A percentile compares a stretch with the other conserved stretches of the same genome.
These are phyloP conservation scores for Perithous albicinctus DNA, from an alignment of 2,888 invertebrate genomes.

Conservation along the genomic window DNA sequence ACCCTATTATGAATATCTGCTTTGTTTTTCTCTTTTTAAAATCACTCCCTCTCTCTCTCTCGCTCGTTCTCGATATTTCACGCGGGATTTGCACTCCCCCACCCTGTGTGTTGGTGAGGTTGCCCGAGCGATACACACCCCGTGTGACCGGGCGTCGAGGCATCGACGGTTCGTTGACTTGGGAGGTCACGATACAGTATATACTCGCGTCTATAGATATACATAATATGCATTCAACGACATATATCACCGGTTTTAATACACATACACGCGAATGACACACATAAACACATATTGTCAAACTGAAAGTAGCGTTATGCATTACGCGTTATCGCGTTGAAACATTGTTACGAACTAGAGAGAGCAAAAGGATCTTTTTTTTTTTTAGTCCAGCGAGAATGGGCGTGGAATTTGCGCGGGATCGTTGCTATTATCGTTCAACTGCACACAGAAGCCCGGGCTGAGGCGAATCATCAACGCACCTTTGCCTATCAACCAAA, in stretches of 20 bases:
- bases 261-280: conserved; percentile 11
- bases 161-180: conserved; percentile 69
- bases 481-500: conserved; percentile 42
- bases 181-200: conserved; percentile 63
- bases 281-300: background rate
- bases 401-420: conserved; percentile 69
- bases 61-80: conserved; percentile 7
- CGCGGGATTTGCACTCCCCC: background rate
- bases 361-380: no score
- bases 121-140: conserved; percentile 65
- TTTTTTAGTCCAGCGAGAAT: conserved; percentile 67
- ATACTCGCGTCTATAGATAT: conserved; percentile 41
- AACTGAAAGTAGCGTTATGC: background rate
- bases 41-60: no score
- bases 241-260: background rate
- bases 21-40: no score
- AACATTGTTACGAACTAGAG: conserved; percentile 21
- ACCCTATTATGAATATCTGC: no score
- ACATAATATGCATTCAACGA: conserved; percentile 29
- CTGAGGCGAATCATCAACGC: conserved; percentile 56
- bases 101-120: conserved; percentile 40
- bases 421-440: conserved; percentile 68
- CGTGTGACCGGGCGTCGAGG: conserved; percentile 62
- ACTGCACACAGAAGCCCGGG: conserved; percentile 67
- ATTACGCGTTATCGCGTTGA: conserved; percentile 34